A percentile compares a stretch with the other conserved stretches of the same genome.
phyloP scores from a whole-genome alignment of 2,113 vertebrate species.

The Hassar affinis region DNA sequence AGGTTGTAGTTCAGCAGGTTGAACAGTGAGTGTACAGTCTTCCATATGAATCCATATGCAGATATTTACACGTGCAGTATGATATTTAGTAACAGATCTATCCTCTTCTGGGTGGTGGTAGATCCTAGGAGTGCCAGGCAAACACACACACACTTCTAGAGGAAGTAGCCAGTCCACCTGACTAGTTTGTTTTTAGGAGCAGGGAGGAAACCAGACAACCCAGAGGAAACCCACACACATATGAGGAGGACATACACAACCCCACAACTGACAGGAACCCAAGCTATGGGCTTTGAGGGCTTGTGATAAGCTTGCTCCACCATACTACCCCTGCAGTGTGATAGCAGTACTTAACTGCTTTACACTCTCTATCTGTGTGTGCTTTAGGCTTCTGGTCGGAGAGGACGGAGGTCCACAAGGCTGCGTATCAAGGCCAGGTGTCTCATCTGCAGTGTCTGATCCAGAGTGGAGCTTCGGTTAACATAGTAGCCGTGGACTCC shows the following conservation, averaged over 20 bases:
- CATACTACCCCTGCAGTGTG: background rate
- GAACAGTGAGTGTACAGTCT: too few species aligned
- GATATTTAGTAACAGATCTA: background rate
- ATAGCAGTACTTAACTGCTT: background rate
- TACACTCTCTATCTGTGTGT: slow-evolving; percentile 33
- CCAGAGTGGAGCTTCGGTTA: slow-evolving; percentile 81
- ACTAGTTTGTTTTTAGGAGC: background rate
- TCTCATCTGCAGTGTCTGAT: slow-evolving; percentile 79
- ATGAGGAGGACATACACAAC: background rate
- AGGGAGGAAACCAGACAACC: background rate
- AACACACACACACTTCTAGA: too few species aligned
- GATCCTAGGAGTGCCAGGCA: too few species aligned
- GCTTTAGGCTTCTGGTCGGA: slow-evolving; percentile 84
- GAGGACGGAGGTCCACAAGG: slow-evolving; percentile 86
- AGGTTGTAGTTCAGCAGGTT: too few species aligned
- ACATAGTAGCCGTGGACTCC: slow-evolving; percentile 81
- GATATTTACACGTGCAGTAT: background rate
- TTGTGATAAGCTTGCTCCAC: background rate
- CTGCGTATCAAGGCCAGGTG: slow-evolving; percentile 74
- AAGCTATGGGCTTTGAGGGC: background rate
- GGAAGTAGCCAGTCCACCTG: too few species aligned
- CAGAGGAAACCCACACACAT: background rate
- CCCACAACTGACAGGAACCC: background rate
- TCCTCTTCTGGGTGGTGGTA: background rate
- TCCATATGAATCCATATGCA: background rate